A percentile compares a stretch with the other conserved stretches of the same genome.
Evolutionary conservation across 2,797 vertebrate species (phyloP).

Genomic region (Otolemur crassicaudatus): DNA sequence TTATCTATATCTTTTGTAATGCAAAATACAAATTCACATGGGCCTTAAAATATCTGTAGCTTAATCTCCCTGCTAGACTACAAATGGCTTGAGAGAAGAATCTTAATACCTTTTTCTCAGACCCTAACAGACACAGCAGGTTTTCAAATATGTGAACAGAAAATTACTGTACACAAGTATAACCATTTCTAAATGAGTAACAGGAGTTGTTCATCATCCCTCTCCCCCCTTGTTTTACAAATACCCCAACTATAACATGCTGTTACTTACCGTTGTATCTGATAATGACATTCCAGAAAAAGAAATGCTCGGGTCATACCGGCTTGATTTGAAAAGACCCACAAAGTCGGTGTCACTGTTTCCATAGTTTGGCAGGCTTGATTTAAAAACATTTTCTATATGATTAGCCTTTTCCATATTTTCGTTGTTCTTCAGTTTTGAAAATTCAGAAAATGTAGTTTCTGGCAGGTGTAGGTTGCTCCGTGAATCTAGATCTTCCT

Average conservation of each 20-base stretch:
- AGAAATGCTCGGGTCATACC: constrained; percentile 80
- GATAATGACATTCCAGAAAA: constrained; percentile 83
- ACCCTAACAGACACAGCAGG: background rate
- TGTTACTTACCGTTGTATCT: constrained; percentile 87
- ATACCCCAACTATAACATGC: background rate
- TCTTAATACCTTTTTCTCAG: background rate
- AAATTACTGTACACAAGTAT: background rate
- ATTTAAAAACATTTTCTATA: constrained; percentile 48
- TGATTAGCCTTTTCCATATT: constrained; percentile 32
- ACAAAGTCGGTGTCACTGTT: constrained; percentile 83
- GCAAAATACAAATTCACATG: background rate
- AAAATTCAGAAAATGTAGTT: constrained; percentile 39
- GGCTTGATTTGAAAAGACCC: constrained; percentile 84
- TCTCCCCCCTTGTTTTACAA: background rate
- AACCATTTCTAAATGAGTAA: background rate
- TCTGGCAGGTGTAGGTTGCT: constrained; percentile 68
- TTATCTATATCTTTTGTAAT: background rate
- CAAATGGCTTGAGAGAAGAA: background rate
- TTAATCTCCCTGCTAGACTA: background rate
- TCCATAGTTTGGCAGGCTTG: constrained; percentile 73
- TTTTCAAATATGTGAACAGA: background rate
- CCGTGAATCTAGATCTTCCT: constrained; percentile 81
- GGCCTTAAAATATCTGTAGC: background rate
- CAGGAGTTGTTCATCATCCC: background rate
- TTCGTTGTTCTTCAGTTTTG: constrained; percentile 56